Evolutionary conservation across 2,888 invertebrate genomes (phyloP).

Genomic region (Allophyes oxyacanthae): DNA sequence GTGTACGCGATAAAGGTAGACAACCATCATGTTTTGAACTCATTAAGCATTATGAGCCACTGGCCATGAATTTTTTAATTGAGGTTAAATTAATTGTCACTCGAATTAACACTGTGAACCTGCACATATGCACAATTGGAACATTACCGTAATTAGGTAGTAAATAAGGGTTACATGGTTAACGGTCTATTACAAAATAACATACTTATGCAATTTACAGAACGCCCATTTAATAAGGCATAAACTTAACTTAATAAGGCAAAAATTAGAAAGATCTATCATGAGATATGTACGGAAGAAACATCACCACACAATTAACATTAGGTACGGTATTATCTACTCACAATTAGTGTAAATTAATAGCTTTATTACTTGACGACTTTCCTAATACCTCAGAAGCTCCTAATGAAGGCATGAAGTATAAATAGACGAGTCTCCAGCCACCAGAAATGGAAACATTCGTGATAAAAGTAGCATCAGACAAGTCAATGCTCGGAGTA

Average conservation of each 20-base stretch:
- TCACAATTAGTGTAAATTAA: slow-evolving; percentile 8
- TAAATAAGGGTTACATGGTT: slow-evolving; percentile 31
- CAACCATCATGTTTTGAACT: slow-evolving; percentile 49
- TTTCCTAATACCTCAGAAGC: slow-evolving; percentile 18
- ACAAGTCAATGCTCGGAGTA: slow-evolving; percentile 55
- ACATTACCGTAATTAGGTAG: slow-evolving; percentile 45
- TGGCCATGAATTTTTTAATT: slow-evolving; percentile 76
- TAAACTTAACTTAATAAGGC: too few relatives aligned
- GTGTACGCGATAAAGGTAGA: slow-evolving; percentile 20
- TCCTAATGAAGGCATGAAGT: slow-evolving; percentile 19
- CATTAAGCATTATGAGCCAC: slow-evolving; percentile 52
- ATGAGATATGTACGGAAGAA: too few relatives aligned
- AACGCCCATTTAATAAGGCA: too few relatives aligned
- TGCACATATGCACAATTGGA: slow-evolving; percentile 57
- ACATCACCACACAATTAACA: neutral
- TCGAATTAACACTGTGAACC: slow-evolving; percentile 70
- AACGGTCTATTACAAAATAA: slow-evolving; percentile 14
- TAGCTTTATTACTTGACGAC: slow-evolving; percentile 23
- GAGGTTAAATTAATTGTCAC: slow-evolving; percentile 86
- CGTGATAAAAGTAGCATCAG: slow-evolving; percentile 58
- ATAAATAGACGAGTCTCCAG: slow-evolving; percentile 44
- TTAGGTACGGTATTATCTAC: neutral
- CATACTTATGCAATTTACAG: neutral
- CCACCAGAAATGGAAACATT: slow-evolving; percentile 57
- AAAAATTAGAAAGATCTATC: too few relatives aligned